Conservation (phyloP, 1,140 invertebrate species). For the Chelonus insularis region DNA sequence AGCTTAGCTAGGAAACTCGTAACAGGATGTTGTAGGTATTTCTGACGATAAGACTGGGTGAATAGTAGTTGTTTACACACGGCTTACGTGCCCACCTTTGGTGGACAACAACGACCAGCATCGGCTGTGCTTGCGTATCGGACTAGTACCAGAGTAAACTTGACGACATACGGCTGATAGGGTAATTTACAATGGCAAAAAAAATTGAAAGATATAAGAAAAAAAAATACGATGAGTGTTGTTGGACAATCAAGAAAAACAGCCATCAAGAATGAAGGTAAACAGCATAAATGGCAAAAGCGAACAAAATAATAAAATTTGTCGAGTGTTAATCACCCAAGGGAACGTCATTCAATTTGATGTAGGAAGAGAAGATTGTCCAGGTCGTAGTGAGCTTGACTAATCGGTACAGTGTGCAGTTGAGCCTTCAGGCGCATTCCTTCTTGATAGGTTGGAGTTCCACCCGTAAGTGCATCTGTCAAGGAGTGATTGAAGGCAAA, state of each 20-base stretch:
- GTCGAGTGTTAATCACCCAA: constrained; percentile 7
- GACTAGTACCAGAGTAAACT: constrained; percentile 31
- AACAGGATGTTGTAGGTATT: constrained; percentile 6
- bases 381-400: constrained; percentile 15
- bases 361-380: background rate
- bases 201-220: too few species aligned
- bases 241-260: too few species aligned
- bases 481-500: constrained; percentile 57
- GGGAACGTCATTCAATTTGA: background rate
- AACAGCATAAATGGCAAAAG: background rate
- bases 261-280: too few species aligned
- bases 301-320: background rate
- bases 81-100: constrained; percentile 44
- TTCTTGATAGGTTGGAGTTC: constrained; percentile 45
- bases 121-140: constrained; percentile 43
- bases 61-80: constrained; percentile 45
- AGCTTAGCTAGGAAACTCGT: background rate
- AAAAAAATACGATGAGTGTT: too few species aligned
- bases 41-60: constrained; percentile 28
- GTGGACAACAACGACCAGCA: constrained; percentile 37
- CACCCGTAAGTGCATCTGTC: constrained; percentile 54
- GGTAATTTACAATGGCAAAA: too few species aligned
- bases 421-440: constrained; percentile 45
- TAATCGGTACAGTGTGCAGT: constrained; percentile 19
- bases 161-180: background rate